Evolutionary conservation across 2,888 invertebrate species (phyloP).

Genomic region (Torymus auratus): DNA sequence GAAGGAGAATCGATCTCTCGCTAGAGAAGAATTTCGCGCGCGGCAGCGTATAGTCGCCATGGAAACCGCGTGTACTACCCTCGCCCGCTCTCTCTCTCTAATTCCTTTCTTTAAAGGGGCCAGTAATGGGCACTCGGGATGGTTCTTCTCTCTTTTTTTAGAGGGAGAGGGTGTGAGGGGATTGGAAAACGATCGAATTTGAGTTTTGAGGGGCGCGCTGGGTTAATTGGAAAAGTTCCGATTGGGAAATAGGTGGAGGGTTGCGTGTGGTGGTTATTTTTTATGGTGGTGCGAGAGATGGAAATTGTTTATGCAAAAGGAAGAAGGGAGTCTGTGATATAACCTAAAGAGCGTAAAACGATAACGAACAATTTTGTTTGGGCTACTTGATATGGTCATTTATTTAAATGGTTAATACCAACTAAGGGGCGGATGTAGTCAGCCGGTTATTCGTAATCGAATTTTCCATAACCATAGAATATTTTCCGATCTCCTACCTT

Average conservation of each 20-base stretch:
- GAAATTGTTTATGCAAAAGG: no score
- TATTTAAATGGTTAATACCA: no score
- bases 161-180: not conserved
- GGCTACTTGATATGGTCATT: no score
- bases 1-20: slow-evolving; percentile 31
- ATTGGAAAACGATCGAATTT: not conserved
- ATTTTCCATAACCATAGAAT: not conserved
- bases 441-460: no score
- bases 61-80: slow-evolving; percentile 48
- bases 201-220: not conserved
- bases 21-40: not conserved
- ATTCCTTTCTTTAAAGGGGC: not conserved
- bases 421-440: no score
- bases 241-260: no score
- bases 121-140: not conserved
- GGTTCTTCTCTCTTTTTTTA: not conserved
- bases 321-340: no score
- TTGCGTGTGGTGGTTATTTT: no score
- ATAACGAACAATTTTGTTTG: no score
- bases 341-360: no score
- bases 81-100: not conserved
- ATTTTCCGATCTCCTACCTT: not conserved
- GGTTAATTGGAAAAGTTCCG: not conserved
- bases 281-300: no score
- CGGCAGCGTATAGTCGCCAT: slow-evolving; percentile 41